Base-by-base conservation (phyloP, 2,888 invertebrate genomes). In the Orthonevra nobilis region DNA sequence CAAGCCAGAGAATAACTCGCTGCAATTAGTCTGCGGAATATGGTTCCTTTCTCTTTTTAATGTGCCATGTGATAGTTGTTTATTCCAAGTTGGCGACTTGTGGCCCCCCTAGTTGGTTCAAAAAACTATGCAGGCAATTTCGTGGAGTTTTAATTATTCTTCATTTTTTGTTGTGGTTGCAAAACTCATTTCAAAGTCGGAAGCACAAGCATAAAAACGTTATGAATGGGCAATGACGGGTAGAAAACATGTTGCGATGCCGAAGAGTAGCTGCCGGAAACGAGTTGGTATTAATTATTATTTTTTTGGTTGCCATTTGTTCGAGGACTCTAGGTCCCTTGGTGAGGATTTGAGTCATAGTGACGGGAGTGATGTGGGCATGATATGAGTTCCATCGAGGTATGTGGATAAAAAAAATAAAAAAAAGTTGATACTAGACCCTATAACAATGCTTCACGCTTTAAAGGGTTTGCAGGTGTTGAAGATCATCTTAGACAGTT, bases 101-200 rank as follows among this genome's bases (percentile, higher is more conserved):
- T 15, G 23, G 15, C 23, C 36, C 15, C 36, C 28, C 15, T 44
- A 38, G 38, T 54, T 54, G 54, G 64, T 64, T 64, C 48, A 34
- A 26, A 72, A n/a, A 72, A 72, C 72, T 48, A 72, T 64, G 54
- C 54, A 72, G 54, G 56, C 72, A 40, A 38, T 46, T 64, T 52
- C 46, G 34, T 61, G 17, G 10, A 52, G 36, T 38, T 50, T 50
- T 19, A 56, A 17, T 58, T 56, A 9, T 12, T 6, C 34, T 12
- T 5, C 2, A 20, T 42, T 44, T 36, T 44, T 68, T n/a, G 50
- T 52, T 19, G 28, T n/a, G 12, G 15, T n/a, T 6, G 38, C 1
- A 14, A 63, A 63, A 50, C 46, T 68, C 15, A 61, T 44, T 36
- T 44, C 9, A 36, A 10, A 63, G 20, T 40, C 56, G 40, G 46